These are phyloP conservation scores for Upupa epops DNA, from an alignment of 2,113 vertebrate genomes.

Conservation along the genomic window DNA sequence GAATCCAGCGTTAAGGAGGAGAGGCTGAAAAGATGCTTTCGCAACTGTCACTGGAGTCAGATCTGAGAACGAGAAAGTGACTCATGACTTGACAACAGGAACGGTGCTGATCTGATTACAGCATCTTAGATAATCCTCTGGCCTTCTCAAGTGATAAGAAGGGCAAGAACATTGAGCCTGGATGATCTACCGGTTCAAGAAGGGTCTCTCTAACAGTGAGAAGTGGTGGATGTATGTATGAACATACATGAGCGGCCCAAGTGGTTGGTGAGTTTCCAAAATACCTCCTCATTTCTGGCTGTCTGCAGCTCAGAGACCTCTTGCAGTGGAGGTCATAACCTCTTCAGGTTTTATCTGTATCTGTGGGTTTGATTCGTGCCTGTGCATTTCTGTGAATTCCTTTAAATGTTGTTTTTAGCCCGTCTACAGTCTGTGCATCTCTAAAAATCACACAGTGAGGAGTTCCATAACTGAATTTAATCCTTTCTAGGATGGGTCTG, in stretches of 20 bases:
- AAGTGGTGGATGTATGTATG: neutral
- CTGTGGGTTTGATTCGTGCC: neutral
- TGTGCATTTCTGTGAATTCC: neutral
- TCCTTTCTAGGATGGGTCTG: neutral
- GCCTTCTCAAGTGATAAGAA: neutral
- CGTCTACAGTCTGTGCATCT: neutral
- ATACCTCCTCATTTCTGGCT: neutral
- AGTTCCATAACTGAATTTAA: neutral
- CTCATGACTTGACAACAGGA: slow-evolving; percentile 16
- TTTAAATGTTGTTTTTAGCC: neutral
- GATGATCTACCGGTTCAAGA: neutral
- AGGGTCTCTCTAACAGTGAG: neutral
- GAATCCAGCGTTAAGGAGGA: neutral
- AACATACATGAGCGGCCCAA: neutral
- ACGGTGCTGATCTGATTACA: neutral
- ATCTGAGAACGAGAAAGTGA: neutral
- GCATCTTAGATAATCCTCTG: neutral
- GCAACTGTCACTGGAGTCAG: neutral
- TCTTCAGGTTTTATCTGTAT: neutral
- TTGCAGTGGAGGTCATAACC: neutral
- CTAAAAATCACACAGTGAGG: neutral
- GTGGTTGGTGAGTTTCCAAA: neutral
- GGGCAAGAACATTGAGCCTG: neutral
- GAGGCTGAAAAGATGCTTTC: slow-evolving; percentile 30
- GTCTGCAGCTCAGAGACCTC: neutral